Evolutionary conservation across 2,888 invertebrate species (phyloP), one percentile per base, ranked within the genome.

Genomic region (Xiphydria camelus): DNA sequence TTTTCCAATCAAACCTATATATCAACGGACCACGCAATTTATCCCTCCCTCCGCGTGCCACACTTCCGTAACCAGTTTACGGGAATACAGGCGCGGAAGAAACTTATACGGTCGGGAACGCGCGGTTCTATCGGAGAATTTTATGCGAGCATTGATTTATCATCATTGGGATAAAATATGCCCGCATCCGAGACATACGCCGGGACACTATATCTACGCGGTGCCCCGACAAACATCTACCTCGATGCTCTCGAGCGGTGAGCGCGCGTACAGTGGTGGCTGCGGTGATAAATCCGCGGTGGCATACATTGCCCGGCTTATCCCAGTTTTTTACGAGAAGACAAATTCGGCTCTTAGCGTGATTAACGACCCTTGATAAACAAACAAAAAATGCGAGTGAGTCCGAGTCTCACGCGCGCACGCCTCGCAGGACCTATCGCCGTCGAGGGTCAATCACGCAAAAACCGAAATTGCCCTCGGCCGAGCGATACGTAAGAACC

Each of bases 301-400:
- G 29, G 29, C 29, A 29, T 29, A 29, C 29, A 29, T 29, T 29
- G 29, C 29, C 17, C 9, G 34, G 34, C 18, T 33, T 33, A 33
- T 33, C 34, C 34, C 6, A 18, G 33, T 4, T 17, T 33, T 17
- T 33, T 18, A 7, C 7, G 5, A n/a, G 33, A 20, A 32, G 32
- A 40, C 40, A 29, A 34, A 40, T 34, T 40, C 32, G 40, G 32
- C 33, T 34, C 33, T 34, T 23, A 15, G 10, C 2, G 41, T 41
- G 23, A 41, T 22, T 20, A 21, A 41, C 32, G 20, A 35, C 10
- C 23, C 9, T 33, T 33, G 15, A 21, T 19, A 33, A 20, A 18
- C 4, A 32, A 12, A 10, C 9, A 15, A 17, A 38, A 18, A 25
- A 14, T 15, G 18, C 0, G 21, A 26, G 26, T 12, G 26, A 1